Base-by-base conservation (phyloP, 1,140 invertebrate genomes). In the Nebria ingens region DNA sequence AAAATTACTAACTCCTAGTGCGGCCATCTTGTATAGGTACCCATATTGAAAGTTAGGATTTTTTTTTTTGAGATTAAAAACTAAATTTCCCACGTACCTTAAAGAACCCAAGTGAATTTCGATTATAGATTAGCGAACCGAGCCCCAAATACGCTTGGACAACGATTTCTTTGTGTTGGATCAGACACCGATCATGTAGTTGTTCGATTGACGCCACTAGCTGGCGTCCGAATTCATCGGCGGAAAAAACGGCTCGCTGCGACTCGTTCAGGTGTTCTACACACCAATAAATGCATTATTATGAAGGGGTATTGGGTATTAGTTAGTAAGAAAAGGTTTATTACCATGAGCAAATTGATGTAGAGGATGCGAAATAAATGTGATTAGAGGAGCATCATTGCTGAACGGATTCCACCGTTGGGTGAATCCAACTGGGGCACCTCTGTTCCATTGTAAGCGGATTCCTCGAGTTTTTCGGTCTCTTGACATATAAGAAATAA, bases 321-420 rank as follows among this genome's bases (percentile, higher is more conserved):
- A n/a, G n/a, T n/a, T n/a, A n/a, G n/a, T n/a, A n/a, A n/a, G n/a
- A n/a, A n/a, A n/a, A n/a, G n/a, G n/a, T n/a, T n/a, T n/a, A n/a
- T n/a, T n/a, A n/a, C n/a, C n/a, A n/a, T n/a, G n/a, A 80, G 84
- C 84, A 67, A 87, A 83, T 78, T 85, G 89, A 62, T 81, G 80
- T 38, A 91, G 75, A 6, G 89, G 89, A 75, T 92, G 90, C 58
- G 85, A 89, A 1, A 85, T 79, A 58, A 87, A 85, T 1, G 87
- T 91, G 3, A 82, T 71, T 70, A 82, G 89, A 0, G 89, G 89
- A 59, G 91, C 85, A 51, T 86, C 79, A 56, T 81, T 80, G 57
- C 79, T 81, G 72, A 89, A 91, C 1, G 89, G 89, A 70, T 93
- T 93, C 90, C 90, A 93, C 58, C 82, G 82, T 59, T 86, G 84